phyloP scores from a whole-genome alignment of 1,140 invertebrate genomes.

The Manduca sexta region DNA sequence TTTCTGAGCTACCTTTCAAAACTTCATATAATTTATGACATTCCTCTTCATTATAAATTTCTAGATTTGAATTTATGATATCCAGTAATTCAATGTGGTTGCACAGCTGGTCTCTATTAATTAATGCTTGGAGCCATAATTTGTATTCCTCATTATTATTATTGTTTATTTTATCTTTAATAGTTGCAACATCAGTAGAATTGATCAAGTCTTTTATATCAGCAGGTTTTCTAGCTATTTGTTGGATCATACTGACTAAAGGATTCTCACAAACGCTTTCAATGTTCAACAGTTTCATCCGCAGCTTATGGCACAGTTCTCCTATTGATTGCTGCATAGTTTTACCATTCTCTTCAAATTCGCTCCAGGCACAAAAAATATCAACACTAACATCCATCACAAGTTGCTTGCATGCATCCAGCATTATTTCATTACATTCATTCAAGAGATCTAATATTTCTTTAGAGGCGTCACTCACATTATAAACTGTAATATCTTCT shows the following conservation, averaged over 20 bases:
- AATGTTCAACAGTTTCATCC: constrained; percentile 22
- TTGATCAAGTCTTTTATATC: constrained; percentile 46
- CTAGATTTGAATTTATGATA: constrained; percentile 28
- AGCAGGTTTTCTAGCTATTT: constrained; percentile 51
- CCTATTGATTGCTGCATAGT: constrained; percentile 54
- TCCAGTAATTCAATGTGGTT: constrained; percentile 29
- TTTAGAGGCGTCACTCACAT: constrained; percentile 24
- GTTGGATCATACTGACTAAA: constrained; percentile 46
- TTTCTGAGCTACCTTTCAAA: constrained; percentile 20
- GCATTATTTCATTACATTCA: constrained; percentile 33
- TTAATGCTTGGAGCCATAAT: constrained; percentile 44
- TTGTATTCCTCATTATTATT: constrained; percentile 23
- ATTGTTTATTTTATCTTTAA: constrained; percentile 42
- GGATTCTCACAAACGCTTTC: constrained; percentile 39
- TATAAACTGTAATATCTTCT: constrained; percentile 16
- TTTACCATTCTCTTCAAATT: constrained; percentile 49
- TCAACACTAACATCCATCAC: constrained; percentile 59
- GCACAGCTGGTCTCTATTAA: constrained; percentile 40
- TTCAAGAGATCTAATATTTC: constrained; percentile 35
- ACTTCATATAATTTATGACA: constrained; percentile 32
- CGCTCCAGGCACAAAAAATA: constrained; percentile 65
- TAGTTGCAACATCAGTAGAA: constrained; percentile 25
- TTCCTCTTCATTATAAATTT: constrained; percentile 36
- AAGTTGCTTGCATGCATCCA: constrained; percentile 42
- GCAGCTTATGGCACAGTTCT: constrained; percentile 42